Evolutionary conservation across 2,888 invertebrate genomes (phyloP).

Genomic region (Drosophila multiciliata): DNA sequence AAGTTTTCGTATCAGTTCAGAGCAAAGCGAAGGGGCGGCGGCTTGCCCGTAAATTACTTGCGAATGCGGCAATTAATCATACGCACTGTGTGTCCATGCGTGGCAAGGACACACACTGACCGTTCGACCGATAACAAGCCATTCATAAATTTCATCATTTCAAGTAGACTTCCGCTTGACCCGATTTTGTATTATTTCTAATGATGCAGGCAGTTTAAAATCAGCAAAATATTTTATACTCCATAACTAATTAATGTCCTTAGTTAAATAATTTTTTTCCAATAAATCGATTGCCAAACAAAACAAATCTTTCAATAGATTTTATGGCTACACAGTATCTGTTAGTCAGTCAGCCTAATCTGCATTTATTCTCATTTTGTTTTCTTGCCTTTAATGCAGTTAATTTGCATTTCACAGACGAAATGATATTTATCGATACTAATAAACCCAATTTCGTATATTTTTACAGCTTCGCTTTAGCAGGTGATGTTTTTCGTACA

Average conservation of each 20-base stretch:
- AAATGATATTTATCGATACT: constrained; percentile 34
- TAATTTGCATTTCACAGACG: constrained; percentile 28
- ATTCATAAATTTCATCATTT: constrained; percentile 32
- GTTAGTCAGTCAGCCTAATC: not conserved
- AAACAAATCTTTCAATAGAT: not conserved
- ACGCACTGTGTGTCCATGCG: constrained; percentile 59
- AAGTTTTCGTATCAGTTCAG: constrained; percentile 26
- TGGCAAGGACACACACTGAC: constrained; percentile 33
- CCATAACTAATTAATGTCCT: not conserved
- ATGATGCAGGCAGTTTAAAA: not conserved
- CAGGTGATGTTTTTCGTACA: constrained; percentile 28
- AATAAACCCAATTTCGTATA: constrained; percentile 47
- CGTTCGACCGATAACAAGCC: constrained; percentile 31
- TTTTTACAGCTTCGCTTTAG: constrained; percentile 10
- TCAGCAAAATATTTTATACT: not conserved
- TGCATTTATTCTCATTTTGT: not conserved
- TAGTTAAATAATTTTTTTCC: not conserved
- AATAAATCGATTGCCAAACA: not conserved
- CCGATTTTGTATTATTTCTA: constrained; percentile 1
- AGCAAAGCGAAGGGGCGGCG: constrained; percentile 1
- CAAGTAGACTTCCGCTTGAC: constrained; percentile 1
- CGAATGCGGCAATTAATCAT: constrained; percentile 64
- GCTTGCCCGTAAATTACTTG: constrained; percentile 36
- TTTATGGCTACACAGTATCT: not conserved
- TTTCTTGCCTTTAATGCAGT: constrained; percentile 21